Percentiles rank a stretch among this genome's conserved stretches.
Evolutionary conservation across 2,113 vertebrate species (phyloP).

Genomic region (Noctilio leporinus): DNA sequence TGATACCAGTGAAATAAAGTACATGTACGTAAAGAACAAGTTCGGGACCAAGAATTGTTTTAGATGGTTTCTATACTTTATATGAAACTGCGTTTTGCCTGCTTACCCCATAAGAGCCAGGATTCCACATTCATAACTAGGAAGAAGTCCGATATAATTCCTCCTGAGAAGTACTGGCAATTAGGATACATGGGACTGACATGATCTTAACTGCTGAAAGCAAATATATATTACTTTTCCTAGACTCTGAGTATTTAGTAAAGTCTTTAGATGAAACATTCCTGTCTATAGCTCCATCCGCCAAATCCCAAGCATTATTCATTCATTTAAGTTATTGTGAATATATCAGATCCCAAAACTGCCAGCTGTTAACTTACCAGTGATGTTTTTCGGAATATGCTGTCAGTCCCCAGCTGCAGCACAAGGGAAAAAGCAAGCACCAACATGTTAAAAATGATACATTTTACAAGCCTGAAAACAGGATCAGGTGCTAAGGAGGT

Average conservation of each 20-base stretch:
- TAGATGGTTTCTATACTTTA: not conserved
- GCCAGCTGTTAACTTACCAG: slow-evolving; percentile 84
- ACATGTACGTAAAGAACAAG: not conserved
- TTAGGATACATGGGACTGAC: not conserved
- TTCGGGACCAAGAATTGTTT: not conserved
- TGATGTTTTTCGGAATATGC: slow-evolving; percentile 92
- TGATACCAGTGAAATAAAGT: not conserved
- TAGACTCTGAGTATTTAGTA: not conserved
- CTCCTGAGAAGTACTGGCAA: not conserved
- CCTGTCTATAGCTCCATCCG: not conserved
- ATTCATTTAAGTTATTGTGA: not conserved
- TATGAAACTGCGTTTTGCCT: not conserved
- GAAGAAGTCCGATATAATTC: not conserved
- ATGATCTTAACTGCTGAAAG: not conserved
- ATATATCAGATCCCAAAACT: not conserved
- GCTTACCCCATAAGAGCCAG: not conserved
- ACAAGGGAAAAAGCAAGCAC: slow-evolving; percentile 12
- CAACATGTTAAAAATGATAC: slow-evolving; percentile 10
- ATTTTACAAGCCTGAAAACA: not conserved
- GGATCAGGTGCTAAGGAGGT: not conserved
- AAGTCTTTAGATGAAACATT: not conserved
- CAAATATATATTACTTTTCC: not conserved
- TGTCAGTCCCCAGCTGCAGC: slow-evolving; percentile 92
- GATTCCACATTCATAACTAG: not conserved
- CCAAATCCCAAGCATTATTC: not conserved